Evolutionary conservation across 1,140 invertebrate species (phyloP).

Genomic region (Pseudomyrmex pallidus): DNA sequence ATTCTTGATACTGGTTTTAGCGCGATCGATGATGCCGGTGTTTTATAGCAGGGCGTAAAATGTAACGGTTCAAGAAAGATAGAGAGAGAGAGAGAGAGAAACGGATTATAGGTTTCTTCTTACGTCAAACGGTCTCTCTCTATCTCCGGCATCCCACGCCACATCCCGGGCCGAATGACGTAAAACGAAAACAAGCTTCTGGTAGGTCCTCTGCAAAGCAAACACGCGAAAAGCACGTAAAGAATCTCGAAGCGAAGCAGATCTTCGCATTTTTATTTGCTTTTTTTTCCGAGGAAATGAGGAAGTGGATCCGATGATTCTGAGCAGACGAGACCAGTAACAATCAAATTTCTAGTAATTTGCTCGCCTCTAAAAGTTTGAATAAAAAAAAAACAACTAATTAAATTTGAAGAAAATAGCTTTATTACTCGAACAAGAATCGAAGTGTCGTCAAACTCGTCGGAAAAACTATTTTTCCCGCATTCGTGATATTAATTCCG

Average conservation of each 20-base stretch:
- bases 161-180: slow-evolving; percentile 19
- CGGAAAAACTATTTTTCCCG: no score
- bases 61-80: slow-evolving; percentile 5
- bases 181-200: slow-evolving; percentile 32
- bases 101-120: slow-evolving; percentile 1
- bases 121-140: slow-evolving; percentile 19
- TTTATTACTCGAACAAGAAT: no score
- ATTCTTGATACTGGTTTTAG: slow-evolving; percentile 37
- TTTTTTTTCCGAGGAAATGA: slow-evolving; percentile 16
- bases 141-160: slow-evolving; percentile 9
- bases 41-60: slow-evolving; percentile 21
- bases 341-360: background rate
- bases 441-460: no score
- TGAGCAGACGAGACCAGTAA: background rate
- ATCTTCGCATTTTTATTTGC: slow-evolving; percentile 18
- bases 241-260: slow-evolving; percentile 24
- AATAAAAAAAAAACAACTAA: background rate
- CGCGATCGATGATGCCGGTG: slow-evolving; percentile 15
- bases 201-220: background rate
- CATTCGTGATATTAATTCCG: no score
- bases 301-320: background rate
- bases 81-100: background rate
- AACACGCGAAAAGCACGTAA: background rate
- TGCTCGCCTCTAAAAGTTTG: background rate
- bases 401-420: no score